Evolutionary conservation across 2,113 vertebrate genomes (phyloP).

Genomic region (Nansenia antarctica): DNA sequence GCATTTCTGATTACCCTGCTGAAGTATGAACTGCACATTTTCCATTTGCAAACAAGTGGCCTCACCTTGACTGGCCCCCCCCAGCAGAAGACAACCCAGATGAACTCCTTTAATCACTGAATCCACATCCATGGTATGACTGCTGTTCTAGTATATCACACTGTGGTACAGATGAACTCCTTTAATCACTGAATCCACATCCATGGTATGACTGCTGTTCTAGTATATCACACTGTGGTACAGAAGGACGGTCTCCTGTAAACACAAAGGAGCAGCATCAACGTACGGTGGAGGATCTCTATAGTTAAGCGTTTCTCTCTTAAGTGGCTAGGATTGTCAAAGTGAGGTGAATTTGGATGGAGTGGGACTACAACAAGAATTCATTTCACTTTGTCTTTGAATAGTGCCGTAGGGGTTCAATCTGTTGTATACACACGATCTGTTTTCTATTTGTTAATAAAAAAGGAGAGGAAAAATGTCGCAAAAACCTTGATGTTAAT

Average conservation of each 20-base stretch:
- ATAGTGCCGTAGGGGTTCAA: slow-evolving; percentile 86
- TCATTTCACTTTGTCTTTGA: slow-evolving; percentile 90
- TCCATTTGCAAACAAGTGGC: slow-evolving; percentile 69
- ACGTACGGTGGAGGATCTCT: slow-evolving; percentile 79
- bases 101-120: slow-evolving; percentile 77
- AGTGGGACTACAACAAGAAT: slow-evolving; percentile 78
- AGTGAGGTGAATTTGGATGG: slow-evolving; percentile 68
- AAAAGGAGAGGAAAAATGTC: slow-evolving; percentile 62
- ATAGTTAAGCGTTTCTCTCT: slow-evolving; percentile 66
- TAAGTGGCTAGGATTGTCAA: slow-evolving; percentile 64
- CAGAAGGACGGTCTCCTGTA: slow-evolving; percentile 70
- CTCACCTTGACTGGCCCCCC: slow-evolving; percentile 51
- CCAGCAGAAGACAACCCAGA: slow-evolving; percentile 75
- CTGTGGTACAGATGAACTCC: slow-evolving; percentile 75
- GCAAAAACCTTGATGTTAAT: slow-evolving; percentile 92
- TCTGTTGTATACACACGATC: slow-evolving; percentile 90
- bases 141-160: slow-evolving; percentile 65
- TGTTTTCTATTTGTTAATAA: slow-evolving; percentile 98
- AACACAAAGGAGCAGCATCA: slow-evolving; percentile 73
- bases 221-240: slow-evolving; percentile 74
- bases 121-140: slow-evolving; percentile 66
- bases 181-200: slow-evolving; percentile 73
- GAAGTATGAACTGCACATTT: slow-evolving; percentile 72
- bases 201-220: slow-evolving; percentile 65
- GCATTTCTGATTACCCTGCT: slow-evolving; percentile 74